phyloP scores from a whole-genome alignment of 2,113 vertebrate species.

The Physeter macrocephalus region DNA sequence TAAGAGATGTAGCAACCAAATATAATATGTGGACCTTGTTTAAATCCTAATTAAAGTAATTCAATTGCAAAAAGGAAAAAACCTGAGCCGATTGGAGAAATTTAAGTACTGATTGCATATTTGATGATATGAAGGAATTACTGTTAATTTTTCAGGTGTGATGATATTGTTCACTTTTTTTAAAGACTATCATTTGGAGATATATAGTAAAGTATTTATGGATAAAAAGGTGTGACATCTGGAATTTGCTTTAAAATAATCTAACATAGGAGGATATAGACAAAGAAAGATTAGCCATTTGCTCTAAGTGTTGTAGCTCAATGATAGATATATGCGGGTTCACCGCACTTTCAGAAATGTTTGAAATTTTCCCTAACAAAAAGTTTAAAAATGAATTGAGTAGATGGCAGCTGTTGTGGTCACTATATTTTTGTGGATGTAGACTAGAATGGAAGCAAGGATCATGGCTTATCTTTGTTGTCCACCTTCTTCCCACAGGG shows the following conservation, averaged over 20 bases:
- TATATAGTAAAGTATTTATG: not conserved
- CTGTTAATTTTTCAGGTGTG: not conserved
- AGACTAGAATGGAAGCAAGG: not conserved
- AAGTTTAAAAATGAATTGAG: not conserved
- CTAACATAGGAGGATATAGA: not conserved
- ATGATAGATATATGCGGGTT: not conserved
- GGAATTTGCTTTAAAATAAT: not conserved
- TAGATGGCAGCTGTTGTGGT: not conserved
- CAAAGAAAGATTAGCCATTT: not conserved
- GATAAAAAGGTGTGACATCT: not conserved
- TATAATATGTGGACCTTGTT: not conserved
- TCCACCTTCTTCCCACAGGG: not conserved
- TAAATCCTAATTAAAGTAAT: conserved; percentile 22
- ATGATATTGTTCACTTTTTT: not conserved
- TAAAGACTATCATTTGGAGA: not conserved
- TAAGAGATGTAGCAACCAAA: not conserved
- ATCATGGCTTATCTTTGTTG: not conserved
- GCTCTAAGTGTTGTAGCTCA: not conserved
- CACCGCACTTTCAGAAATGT: not conserved
- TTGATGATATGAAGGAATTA: conserved; percentile 20
- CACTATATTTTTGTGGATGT: not conserved
- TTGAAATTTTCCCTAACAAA: not conserved
- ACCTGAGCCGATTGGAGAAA: not conserved
- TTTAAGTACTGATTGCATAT: not conserved
- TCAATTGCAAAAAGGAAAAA: not conserved